Percentiles rank a stretch among this genome's conserved stretches.
Conservation (phyloP, 2,113 vertebrate species). For the Misgurnus anguillicaudatus region DNA sequence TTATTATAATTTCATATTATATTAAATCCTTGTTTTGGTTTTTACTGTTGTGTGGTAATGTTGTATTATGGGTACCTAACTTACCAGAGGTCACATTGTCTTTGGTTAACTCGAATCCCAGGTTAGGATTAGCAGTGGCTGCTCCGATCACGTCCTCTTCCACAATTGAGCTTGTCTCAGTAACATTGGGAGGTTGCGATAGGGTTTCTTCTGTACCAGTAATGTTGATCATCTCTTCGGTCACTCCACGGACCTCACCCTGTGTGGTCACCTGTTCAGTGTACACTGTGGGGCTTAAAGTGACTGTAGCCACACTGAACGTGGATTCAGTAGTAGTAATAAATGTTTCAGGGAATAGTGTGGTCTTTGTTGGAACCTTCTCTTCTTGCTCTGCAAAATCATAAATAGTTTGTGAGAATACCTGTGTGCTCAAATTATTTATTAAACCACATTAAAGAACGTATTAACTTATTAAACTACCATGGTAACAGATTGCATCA, state of each 20-base stretch:
- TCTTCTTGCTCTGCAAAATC: conserved; percentile 29
- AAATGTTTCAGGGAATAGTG: conserved; percentile 64
- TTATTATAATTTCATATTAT: too few species aligned
- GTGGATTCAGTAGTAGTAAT: conserved; percentile 45
- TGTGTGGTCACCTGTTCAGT: conserved; percentile 64
- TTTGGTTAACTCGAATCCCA: conserved; percentile 11
- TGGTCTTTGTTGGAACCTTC: conserved; percentile 45
- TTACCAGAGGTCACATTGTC: conserved; percentile 68
- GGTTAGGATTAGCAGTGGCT: conserved; percentile 51
- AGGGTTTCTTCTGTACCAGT: conserved; percentile 57
- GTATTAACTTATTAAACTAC: conserved; percentile 63
- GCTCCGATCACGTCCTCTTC: conserved; percentile 57
- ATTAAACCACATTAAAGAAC: background rate
- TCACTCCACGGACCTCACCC: conserved; percentile 78
- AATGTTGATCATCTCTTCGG: conserved; percentile 69
- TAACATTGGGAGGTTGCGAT: conserved; percentile 49
- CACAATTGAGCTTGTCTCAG: background rate
- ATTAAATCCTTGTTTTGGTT: too few species aligned
- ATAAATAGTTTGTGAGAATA: background rate
- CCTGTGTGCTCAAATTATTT: background rate
- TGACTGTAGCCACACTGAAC: conserved; percentile 70
- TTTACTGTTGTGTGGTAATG: too few species aligned
- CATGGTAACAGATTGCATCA: conserved; percentile 90
- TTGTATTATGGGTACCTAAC: background rate
- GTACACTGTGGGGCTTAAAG: conserved; percentile 64